These are phyloP conservation scores for Lysiphlebus fabarum DNA, from an alignment of 1,140 invertebrate species.

Conservation along the genomic window DNA sequence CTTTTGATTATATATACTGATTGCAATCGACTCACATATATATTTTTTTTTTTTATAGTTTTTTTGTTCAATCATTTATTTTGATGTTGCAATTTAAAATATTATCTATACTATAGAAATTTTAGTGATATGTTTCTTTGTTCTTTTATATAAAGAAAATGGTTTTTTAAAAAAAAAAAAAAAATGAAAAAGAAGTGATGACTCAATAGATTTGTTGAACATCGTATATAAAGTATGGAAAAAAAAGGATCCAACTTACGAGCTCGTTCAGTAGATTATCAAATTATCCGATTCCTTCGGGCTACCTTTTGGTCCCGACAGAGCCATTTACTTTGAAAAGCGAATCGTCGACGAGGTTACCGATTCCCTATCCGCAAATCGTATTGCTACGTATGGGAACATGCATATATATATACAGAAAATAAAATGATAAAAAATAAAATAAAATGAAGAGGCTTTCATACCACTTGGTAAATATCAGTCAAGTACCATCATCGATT, in stretches of 20 bases:
- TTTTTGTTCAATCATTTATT: no score
- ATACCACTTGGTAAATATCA: neutral
- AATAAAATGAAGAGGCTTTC: constrained; percentile 3
- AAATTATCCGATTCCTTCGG: constrained; percentile 27
- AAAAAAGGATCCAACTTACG: neutral
- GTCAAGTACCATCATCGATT: constrained; percentile 4
- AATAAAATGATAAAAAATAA: constrained; percentile 1
- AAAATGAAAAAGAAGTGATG: constrained; percentile 5
- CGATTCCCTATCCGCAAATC: constrained; percentile 31
- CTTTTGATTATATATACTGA: no score
- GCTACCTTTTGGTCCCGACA: constrained; percentile 24
- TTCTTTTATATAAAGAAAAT: no score
- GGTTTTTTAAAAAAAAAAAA: neutral
- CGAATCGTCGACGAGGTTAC: constrained; percentile 27
- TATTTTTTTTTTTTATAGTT: no score
- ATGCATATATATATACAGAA: constrained; percentile 8
- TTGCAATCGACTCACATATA: no score
- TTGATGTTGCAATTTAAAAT: no score
- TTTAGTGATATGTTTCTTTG: no score
- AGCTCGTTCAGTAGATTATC: constrained; percentile 27
- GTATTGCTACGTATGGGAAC: constrained; percentile 22
- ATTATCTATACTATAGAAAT: no score
- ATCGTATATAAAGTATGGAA: neutral
- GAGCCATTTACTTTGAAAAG: constrained; percentile 30
- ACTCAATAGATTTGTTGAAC: neutral